phyloP scores from a whole-genome alignment of 2,113 vertebrate species.

The Antigone vipio region DNA sequence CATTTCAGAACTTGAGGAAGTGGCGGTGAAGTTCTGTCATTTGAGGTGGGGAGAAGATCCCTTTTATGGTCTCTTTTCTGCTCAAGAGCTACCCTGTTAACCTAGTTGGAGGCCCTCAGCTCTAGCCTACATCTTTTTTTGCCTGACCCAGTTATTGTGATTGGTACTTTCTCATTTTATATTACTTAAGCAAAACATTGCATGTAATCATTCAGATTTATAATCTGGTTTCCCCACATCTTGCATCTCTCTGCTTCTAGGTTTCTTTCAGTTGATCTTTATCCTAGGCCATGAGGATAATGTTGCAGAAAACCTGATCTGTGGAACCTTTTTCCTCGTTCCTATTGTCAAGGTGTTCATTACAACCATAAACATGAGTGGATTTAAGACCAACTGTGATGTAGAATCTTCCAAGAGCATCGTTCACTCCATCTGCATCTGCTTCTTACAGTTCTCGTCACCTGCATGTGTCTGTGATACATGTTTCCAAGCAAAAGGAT shows the following conservation, averaged over 20 bases:
- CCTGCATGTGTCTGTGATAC: accelerated
- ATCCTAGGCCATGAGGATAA: neutral
- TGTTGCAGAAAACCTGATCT: neutral
- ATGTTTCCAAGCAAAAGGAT: neutral
- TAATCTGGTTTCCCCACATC: neutral
- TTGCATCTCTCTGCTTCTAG: neutral
- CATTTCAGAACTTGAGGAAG: neutral
- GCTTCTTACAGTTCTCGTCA: neutral
- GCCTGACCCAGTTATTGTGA: neutral
- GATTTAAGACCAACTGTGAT: neutral
- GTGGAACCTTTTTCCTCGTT: neutral
- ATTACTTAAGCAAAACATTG: neutral
- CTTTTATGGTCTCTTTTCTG: neutral
- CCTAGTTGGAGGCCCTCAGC: neutral
- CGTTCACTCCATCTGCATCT: neutral
- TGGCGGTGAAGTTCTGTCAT: neutral
- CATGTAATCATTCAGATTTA: neutral
- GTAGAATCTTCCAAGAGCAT: neutral
- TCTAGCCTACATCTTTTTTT: neutral
- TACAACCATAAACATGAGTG: slow-evolving; percentile 24
- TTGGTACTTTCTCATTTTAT: neutral
- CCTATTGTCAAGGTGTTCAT: neutral
- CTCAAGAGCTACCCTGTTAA: neutral
- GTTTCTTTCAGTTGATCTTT: neutral
- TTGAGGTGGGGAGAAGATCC: neutral